Evolutionary conservation across 2,888 invertebrate genomes (phyloP).

Genomic region (Charanyca ferruginea): DNA sequence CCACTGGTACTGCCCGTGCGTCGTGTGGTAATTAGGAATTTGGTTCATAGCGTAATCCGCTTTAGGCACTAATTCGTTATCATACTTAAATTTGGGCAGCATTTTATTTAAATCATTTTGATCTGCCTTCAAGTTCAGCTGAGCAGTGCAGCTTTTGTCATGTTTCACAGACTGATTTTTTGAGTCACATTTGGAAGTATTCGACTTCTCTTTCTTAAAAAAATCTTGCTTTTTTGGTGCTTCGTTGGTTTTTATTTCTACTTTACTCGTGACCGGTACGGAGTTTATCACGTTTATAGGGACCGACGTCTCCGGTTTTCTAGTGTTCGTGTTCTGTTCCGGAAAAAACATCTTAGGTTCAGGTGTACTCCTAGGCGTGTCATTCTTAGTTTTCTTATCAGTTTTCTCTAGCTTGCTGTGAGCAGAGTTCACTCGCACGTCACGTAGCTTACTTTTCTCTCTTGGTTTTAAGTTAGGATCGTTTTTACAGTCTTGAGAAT

Average conservation of each 20-base stretch:
- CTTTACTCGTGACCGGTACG: conserved; percentile 80
- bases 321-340: conserved; percentile 79
- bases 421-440: conserved; percentile 88
- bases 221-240: conserved; percentile 89
- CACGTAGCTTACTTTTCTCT: conserved; percentile 86
- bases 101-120: conserved; percentile 91
- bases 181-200: conserved; percentile 79
- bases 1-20: conserved; percentile 92
- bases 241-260: conserved; percentile 82
- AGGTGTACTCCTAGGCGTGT: conserved; percentile 84
- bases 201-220: conserved; percentile 89
- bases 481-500: conserved; percentile 81
- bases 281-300: conserved; percentile 88
- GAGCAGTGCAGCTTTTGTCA: conserved; percentile 84
- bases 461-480: conserved; percentile 83
- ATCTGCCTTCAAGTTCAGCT: conserved; percentile 82
- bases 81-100: conserved; percentile 88
- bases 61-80: conserved; percentile 90
- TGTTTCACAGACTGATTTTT: conserved; percentile 85
- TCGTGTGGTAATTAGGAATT: conserved; percentile 93
- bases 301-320: conserved; percentile 87
- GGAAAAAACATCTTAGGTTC: conserved; percentile 89
- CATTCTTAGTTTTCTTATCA: conserved; percentile 83
- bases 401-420: conserved; percentile 87
- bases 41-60: conserved; percentile 93